These are phyloP conservation scores for Cartodere bifasciata DNA, from an alignment of 2,888 invertebrate genomes.

Conservation along the genomic window DNA sequence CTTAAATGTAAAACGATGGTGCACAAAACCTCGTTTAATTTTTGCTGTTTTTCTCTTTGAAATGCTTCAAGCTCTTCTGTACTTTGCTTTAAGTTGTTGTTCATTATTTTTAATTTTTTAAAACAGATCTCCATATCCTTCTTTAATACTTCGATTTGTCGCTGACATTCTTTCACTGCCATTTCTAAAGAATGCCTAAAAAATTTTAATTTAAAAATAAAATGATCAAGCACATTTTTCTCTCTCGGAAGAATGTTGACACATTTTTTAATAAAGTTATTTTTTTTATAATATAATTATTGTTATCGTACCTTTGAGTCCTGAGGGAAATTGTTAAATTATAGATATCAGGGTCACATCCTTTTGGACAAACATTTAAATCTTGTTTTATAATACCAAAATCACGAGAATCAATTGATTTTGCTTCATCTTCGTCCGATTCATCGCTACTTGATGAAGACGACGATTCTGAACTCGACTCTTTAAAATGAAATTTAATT, in stretches of 20 bases:
- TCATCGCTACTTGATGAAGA: conserved; percentile 43
- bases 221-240: not conserved
- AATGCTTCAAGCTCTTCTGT: conserved; percentile 49
- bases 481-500: no score
- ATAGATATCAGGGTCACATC: conserved; percentile 55
- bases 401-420: conserved; percentile 51
- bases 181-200: conserved; percentile 43
- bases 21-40: conserved; percentile 64
- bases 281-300: no score
- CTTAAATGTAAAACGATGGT: conserved; percentile 55
- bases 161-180: conserved; percentile 44
- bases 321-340: conserved; percentile 53
- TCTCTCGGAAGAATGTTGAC: not conserved
- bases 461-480: conserved; percentile 25
- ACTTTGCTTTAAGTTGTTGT: conserved; percentile 40
- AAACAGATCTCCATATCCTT: conserved; percentile 46
- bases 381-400: conserved; percentile 54
- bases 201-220: conserved; percentile 2
- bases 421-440: conserved; percentile 43
- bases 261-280: not conserved
- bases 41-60: conserved; percentile 60
- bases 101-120: conserved; percentile 44
- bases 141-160: conserved; percentile 41
- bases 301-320: conserved; percentile 45
- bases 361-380: conserved; percentile 58